Evolutionary conservation across 92 coral and sea anemone species (phyloP), one percentile per base, ranked within the genome.

Genomic region (Epizoanthus stellaris): DNA sequence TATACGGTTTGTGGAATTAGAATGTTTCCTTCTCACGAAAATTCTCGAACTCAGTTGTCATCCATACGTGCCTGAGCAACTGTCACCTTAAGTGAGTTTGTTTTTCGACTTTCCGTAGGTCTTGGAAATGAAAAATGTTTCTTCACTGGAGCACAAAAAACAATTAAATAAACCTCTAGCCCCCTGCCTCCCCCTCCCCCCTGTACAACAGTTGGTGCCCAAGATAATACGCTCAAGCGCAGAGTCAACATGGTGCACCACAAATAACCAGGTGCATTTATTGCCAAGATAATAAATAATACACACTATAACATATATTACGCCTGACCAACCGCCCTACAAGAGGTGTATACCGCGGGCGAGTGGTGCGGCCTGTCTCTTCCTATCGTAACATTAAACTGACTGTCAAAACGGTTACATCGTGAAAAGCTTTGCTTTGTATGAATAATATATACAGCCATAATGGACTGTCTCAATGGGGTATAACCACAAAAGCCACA

Each of bases 201-300:
- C 70, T 0, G 15, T 4, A 11, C 3, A 23, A 1, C 15, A 66
- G 43, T 4, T 17, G 12, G 42, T 5, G 72, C 8, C 49, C 23
- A 30, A 68, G 36, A 14, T 2, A 36, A 9, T 67, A n/a, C 3
- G 6, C 76, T 47, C 11, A 72, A 43, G 16, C 59, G 11, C 61
- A 17, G 3, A 14, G 20, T 52, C 45, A 62, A 79, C 60, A 63
- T 17, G 34, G 4, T 40, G 14, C 72, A 64, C 30, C 4, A 70
- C 71, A 58, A 79, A 61, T 43, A 20, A 79, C 70, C 40, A 23
- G 83, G 72, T 71, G 83, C 71, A 25, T 79, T 79, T 79, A 79
- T 79, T 79, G 40, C 16, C 73, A 79, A 13, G 70, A 63, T 20
- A 79, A 79, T 79, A 79, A 79, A 79, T 79, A 79, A 79, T 79